These are phyloP conservation scores for Drosophila fuyamai DNA, from an alignment of 1,140 invertebrate genomes.

Conservation along the genomic window DNA sequence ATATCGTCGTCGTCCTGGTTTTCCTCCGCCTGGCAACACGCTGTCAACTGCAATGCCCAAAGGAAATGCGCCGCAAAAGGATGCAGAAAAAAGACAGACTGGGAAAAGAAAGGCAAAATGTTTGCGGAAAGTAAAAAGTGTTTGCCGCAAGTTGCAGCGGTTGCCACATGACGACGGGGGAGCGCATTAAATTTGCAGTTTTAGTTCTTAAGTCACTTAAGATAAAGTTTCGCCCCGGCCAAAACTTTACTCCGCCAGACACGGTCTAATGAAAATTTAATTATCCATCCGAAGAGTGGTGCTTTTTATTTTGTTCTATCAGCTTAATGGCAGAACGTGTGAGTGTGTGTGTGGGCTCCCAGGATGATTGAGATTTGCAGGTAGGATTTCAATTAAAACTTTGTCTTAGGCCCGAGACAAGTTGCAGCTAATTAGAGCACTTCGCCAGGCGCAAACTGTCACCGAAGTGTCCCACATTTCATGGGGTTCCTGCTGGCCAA, in stretches of 20 bases:
- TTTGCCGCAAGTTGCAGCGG: slow-evolving; percentile 69
- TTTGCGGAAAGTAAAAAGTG: slow-evolving; percentile 75
- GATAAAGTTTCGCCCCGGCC: slow-evolving; percentile 53
- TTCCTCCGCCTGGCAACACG: slow-evolving; percentile 50
- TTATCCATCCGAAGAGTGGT: slow-evolving; percentile 53
- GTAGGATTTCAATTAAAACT: slow-evolving; percentile 66
- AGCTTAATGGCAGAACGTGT: slow-evolving; percentile 44
- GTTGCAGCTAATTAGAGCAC: slow-evolving; percentile 57
- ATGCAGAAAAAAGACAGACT: slow-evolving; percentile 9
- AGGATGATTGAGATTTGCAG: slow-evolving; percentile 50
- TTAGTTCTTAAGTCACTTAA: slow-evolving; percentile 80
- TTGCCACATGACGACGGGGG: slow-evolving; percentile 58
- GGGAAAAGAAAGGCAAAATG: slow-evolving; percentile 60
- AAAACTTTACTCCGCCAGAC: slow-evolving; percentile 47
- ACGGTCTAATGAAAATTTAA: slow-evolving; percentile 74
- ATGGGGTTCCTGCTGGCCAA: background rate
- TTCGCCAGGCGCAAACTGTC: slow-evolving; percentile 27
- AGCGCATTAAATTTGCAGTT: slow-evolving; percentile 79
- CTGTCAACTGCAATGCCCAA: slow-evolving; percentile 81
- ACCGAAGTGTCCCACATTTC: slow-evolving; percentile 46
- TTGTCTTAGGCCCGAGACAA: slow-evolving; percentile 46
- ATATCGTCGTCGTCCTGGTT: slow-evolving; percentile 9
- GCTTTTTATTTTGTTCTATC: slow-evolving; percentile 24
- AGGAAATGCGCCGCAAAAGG: slow-evolving; percentile 75
- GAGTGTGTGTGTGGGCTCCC: slow-evolving; percentile 9